Evolutionary conservation across 1,140 invertebrate species (phyloP).

Genomic region (Drosophila quadrilineata): DNA sequence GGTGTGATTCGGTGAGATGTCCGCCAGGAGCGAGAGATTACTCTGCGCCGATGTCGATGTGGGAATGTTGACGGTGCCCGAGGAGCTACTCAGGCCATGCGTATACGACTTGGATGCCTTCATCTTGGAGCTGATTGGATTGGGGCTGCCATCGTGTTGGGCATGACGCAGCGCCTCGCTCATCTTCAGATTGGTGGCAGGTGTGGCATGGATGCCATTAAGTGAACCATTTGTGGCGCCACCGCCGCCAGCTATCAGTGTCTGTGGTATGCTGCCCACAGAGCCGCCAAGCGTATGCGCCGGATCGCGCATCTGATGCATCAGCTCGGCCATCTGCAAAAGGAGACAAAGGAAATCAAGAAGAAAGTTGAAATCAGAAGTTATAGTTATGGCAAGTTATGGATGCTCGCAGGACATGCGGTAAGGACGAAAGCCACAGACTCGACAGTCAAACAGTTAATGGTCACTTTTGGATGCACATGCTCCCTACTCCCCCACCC

Average conservation of each 20-base stretch:
- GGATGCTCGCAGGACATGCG: not conserved
- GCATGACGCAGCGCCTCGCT: constrained; percentile 71
- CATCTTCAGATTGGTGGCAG: constrained; percentile 76
- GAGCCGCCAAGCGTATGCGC: constrained; percentile 78
- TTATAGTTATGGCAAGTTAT: not conserved
- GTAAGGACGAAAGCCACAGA: not conserved
- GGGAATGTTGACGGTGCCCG: constrained; percentile 79
- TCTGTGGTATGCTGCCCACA: constrained; percentile 79
- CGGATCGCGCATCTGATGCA: constrained; percentile 81
- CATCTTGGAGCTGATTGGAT: constrained; percentile 74
- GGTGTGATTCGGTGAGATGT: constrained; percentile 91
- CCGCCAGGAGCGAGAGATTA: constrained; percentile 85
- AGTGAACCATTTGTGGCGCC: constrained; percentile 44
- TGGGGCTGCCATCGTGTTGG: constrained; percentile 78
- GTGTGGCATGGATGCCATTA: constrained; percentile 70
- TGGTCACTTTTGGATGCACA: constrained; percentile 10
- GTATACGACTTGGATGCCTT: constrained; percentile 80
- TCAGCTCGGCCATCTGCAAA: constrained; percentile 79
- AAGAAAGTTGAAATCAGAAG: not conserved
- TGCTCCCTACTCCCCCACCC: not conserved
- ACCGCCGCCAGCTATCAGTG: constrained; percentile 55
- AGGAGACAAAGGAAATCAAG: not conserved
- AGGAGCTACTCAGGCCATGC: constrained; percentile 75
- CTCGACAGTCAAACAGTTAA: not conserved
- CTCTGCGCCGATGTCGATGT: constrained; percentile 74